These are phyloP conservation scores for Dasysyrphus tricinctus DNA, from an alignment of 2,888 invertebrate species.

Conservation along the genomic window DNA sequence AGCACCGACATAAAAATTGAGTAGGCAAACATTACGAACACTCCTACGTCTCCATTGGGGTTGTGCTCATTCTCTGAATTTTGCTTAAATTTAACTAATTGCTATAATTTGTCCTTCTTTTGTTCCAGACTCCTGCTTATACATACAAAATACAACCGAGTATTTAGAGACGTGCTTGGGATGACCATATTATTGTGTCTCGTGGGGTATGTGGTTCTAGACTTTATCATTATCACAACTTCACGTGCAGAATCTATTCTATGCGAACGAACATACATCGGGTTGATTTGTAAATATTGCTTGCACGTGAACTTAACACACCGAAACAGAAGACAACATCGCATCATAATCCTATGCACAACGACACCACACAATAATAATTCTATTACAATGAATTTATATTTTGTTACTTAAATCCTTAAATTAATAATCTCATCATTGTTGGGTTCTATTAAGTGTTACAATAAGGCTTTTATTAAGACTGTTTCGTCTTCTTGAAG, in stretches of 20 bases:
- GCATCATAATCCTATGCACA: too few relatives aligned
- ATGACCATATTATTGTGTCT: neutral
- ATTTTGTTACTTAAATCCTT: slow-evolving; percentile 24
- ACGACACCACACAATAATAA: neutral
- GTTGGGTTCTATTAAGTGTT: slow-evolving; percentile 13
- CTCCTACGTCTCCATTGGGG: neutral
- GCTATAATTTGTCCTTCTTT: slow-evolving; percentile 36
- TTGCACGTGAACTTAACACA: slow-evolving; percentile 6
- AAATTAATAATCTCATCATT: slow-evolving; percentile 34
- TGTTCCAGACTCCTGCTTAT: neutral
- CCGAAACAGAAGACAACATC: too few relatives aligned
- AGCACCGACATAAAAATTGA: slow-evolving; percentile 23
- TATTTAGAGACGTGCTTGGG: slow-evolving; percentile 1
- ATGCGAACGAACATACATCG: neutral
- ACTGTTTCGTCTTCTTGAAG: slow-evolving; percentile 21
- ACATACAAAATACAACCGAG: neutral
- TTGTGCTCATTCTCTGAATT: slow-evolving; percentile 25
- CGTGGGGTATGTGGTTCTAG: neutral
- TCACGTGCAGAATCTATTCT: slow-evolving; percentile 21
- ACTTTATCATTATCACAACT: slow-evolving; percentile 21
- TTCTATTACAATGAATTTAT: neutral
- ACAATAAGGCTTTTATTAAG: slow-evolving; percentile 18
- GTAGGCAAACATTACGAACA: slow-evolving; percentile 22
- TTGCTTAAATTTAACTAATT: slow-evolving; percentile 32
- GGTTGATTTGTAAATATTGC: slow-evolving; percentile 23